Base-by-base conservation (phyloP, 2,888 invertebrate species). In the Cataglyphis rosenhaueri region DNA sequence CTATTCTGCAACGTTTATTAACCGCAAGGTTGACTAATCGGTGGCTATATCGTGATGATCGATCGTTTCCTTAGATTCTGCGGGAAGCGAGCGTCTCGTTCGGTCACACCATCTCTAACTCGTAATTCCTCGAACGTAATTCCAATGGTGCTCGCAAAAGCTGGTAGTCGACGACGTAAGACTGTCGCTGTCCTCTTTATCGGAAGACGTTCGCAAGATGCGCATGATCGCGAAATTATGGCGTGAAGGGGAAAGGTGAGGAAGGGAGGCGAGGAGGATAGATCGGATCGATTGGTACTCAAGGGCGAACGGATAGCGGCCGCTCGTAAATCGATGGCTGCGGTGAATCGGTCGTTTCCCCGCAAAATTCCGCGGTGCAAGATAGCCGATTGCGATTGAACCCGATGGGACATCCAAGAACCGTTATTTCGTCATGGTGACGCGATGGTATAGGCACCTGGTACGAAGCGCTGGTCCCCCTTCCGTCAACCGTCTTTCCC, bases 301-400 rank as follows among this genome's bases (percentile, higher is more conserved):
- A 84, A 87, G 88, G 87, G 85, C 89, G 89, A 73, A 75, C 84
- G 85, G 76, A 85, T 82, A 84, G 84, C 84, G 84, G 85, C 84
- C 79, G 89, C 61, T 84, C 78, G 86, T 88, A 88, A 89, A 87
- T 89, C 88, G 89, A 62, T 57, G 83, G 81, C 48, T 82, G 84
- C 87, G 78, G 71, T 83, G 83, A 86, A 85, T 85, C 83, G 89
- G 79, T 85, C 87, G 89, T 90, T 90, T 91, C 90, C 88, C 84
- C 86, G 90, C 88, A 86, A 91, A 90, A 91, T 90, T 90, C 91
- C 88, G 86, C 83, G 82, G 85, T 84, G 84, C 87, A 87, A 92
- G 92, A 78, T 70, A 93, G 91, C 85, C 91, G 92, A 92, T 91
- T 89, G 90, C 90, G 93, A 94, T 94, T 93, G 92, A 92, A 91